Percentiles rank a stretch among this genome's conserved stretches.
Evolutionary conservation across 2,888 invertebrate genomes (phyloP).

Genomic region (Lordiphosa andalusiaca): DNA sequence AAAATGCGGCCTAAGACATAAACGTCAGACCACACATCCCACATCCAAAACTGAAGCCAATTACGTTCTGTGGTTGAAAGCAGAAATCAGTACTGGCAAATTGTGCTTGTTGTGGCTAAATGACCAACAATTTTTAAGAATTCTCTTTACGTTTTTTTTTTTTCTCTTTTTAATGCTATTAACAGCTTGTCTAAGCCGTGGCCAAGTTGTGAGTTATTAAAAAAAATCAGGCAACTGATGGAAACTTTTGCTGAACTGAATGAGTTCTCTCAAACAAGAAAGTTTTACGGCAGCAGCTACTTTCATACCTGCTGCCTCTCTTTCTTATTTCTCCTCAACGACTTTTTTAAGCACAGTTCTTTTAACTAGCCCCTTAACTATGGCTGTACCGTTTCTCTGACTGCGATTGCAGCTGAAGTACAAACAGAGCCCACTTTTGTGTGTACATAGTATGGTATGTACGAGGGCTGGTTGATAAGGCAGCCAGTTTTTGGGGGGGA

Average conservation of each 20-base stretch:
- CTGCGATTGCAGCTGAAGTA: constrained; percentile 39
- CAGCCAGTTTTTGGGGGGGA: no score
- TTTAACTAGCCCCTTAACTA: constrained; percentile 12
- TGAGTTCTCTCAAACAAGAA: constrained; percentile 11
- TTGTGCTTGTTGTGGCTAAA: constrained; percentile 26
- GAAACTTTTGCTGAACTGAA: constrained; percentile 9
- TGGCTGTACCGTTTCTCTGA: constrained; percentile 3
- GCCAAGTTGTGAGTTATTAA: constrained; percentile 47
- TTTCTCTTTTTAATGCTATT: constrained; percentile 51
- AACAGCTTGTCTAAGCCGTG: constrained; percentile 53
- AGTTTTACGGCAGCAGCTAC: constrained; percentile 4
- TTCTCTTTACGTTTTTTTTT: constrained; percentile 23
- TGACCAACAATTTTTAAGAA: constrained; percentile 30
- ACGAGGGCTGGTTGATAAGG: constrained; percentile 3
- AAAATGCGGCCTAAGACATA: constrained; percentile 28
- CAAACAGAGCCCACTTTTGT: constrained; percentile 2
- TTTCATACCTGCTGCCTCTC: background rate
- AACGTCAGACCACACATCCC: constrained; percentile 1
- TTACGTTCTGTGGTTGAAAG: constrained; percentile 21
- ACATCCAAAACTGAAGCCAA: constrained; percentile 33
- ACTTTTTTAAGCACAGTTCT: constrained; percentile 1
- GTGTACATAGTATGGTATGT: constrained; percentile 1
- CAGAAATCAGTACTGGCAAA: constrained; percentile 16
- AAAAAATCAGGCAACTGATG: constrained; percentile 8
- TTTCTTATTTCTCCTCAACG: background rate